Base-by-base conservation (phyloP, 2,113 vertebrate genomes). In the Alces alces region DNA sequence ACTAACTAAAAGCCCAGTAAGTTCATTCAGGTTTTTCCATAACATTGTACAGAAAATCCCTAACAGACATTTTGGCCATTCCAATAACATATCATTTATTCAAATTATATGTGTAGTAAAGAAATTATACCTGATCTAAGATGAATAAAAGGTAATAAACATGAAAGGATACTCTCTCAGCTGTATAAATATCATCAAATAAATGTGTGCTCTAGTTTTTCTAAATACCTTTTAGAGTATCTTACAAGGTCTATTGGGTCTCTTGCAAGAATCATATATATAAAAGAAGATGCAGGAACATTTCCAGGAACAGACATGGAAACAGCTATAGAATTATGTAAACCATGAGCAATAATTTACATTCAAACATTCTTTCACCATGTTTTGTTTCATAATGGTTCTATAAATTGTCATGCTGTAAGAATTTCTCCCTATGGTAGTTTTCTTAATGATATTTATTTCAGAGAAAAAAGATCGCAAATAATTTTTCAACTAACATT, bases 211-310 rank as follows among this genome's bases (percentile, higher is more conserved):
- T 61, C 23, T 82, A 47, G 7, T 60, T 91, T 95, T 93, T 78
- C 8, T 25, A 39, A 73, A 58, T 84, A 27, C 9, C 12, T 91
- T 96, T 86, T 54, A 80, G 45, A 47, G 3, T 2, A 50, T 50
- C 93, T 73, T 52, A 47, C 12, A 86, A 33, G 9, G 3, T 83
- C n/a, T 64, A 6, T 61, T 66, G 39, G 76, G 93, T 98, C 86
- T 98, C 89, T 93, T 97, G 91, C 90, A 96, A 98, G 95, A 97
- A 97, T 55, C 80, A 21, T 95, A 82, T 97, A 98, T 80, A 97
- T 83, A 96, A 82, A 91, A 94, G 93, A 57, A 64, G 61, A 97
- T 73, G 70, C 9, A 27, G 61, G 86, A 70, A 95, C 58, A 6
- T 95, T 97, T 98, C 98, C 97, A 83, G 82, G 80, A 98, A 97